Evolutionary conservation across 2,888 invertebrate species (phyloP), one percentile per base, ranked within the genome.

Genomic region (Caenorhabditis becei): DNA sequence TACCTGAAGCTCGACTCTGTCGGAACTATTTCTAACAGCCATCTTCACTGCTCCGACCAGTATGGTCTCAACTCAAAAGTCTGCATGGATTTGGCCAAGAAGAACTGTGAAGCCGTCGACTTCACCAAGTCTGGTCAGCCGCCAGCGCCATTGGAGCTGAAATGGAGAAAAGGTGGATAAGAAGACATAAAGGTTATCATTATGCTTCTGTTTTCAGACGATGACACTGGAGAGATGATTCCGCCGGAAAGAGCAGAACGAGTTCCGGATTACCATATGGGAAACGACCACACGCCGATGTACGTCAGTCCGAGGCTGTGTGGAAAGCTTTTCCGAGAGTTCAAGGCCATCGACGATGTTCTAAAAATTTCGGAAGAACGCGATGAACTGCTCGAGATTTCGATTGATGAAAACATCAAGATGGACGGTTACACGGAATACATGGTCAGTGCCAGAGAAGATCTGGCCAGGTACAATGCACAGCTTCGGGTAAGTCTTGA

Each of bases 1-100:
- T 92, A 92, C 84, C 89, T 92, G 47, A 83, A 83, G 56, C 87
- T 89, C 35, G 91, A 91, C 70, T 87, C 90, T 47, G 89, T 92
- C 7, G 92, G 92, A 24, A 71, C 84, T 0, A 87, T 91, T 75
- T 89, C 91, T 1, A 91, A 85, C 85, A 89, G 91, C 7, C 91
- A 91, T 83, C 83, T 92, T 41, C 89, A 83, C 23, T 88, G 85
- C 53, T 89, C 91, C n/a, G 92, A 92, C 77, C 83, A 87, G 26
- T 90, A 87, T 74, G 90, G 90, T 18, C 83, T 90, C 23, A 83
- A 86, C 65, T 80, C 85, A 28, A 70, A 77, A 53, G 89, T 90
- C 1, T 89, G 89, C 63, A 69, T 77, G 78, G 67, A 83, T 41
- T 71, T 91, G 56, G 91, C 91, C 16, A 78, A 79, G 47, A 91